A percentile compares a stretch with the other conserved stretches of the same genome.
Conservation (phyloP, 2,797 vertebrate genomes). For the Gila robusta region DNA sequence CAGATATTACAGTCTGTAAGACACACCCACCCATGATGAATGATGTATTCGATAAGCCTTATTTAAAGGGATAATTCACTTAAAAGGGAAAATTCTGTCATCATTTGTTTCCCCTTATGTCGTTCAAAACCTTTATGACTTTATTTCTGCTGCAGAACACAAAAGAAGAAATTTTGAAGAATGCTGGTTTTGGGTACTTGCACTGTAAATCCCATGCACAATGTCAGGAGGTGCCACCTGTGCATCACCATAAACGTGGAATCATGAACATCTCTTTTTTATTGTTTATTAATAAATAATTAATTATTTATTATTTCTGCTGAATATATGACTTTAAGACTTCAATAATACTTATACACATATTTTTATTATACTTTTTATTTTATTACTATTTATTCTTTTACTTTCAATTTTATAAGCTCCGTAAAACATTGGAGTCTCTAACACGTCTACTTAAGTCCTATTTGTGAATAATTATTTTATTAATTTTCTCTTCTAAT, state of each 20-base stretch:
- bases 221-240: neutral
- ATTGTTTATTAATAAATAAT: neutral
- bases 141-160: neutral
- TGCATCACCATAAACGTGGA: neutral
- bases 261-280: neutral
- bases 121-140: neutral
- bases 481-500: slow-evolving; percentile 10
- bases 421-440: slow-evolving; percentile 15
- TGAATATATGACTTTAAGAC: neutral
- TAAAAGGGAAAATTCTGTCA: neutral
- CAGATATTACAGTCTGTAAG: slow-evolving; percentile 56
- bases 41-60: neutral
- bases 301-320: too few relatives aligned
- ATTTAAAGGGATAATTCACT: neutral
- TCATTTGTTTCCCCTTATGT: neutral
- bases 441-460: neutral
- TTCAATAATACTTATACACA: neutral
- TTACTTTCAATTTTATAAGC: neutral
- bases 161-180: neutral
- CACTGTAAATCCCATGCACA: neutral
- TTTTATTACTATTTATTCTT: slow-evolving; percentile 2
- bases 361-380: neutral
- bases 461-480: slow-evolving; percentile 28
- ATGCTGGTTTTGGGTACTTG: neutral
- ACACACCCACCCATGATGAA: slow-evolving; percentile 57